These are phyloP conservation scores for Dendrocopos noguchii DNA, from an alignment of 2,113 vertebrate genomes.

Conservation along the genomic window DNA sequence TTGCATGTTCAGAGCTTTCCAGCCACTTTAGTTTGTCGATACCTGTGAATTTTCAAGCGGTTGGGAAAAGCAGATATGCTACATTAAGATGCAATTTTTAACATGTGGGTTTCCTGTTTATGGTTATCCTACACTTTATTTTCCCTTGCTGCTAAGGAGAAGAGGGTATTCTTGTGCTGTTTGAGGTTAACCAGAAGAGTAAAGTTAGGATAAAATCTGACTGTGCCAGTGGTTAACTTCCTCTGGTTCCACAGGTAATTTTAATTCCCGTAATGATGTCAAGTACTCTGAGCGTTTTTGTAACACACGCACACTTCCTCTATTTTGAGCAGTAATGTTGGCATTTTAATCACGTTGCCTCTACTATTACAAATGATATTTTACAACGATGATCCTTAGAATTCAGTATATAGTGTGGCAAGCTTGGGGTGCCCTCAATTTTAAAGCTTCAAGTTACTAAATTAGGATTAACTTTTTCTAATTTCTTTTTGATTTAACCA, in stretches of 20 bases:
- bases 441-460: background rate
- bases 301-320: background rate
- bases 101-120: background rate
- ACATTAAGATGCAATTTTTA: background rate
- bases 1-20: background rate
- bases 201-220: background rate
- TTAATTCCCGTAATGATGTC: background rate
- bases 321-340: background rate
- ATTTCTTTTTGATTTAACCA: background rate
- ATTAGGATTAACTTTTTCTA: background rate
- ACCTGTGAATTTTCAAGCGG: background rate
- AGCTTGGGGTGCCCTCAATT: background rate
- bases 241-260: background rate
- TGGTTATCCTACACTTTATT: background rate
- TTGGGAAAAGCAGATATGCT: background rate
- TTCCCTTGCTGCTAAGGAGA: background rate
- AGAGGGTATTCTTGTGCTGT: background rate
- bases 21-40: background rate
- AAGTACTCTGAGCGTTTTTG: background rate
- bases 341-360: background rate
- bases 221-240: background rate
- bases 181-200: background rate
- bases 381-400: background rate
- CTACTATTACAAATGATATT: background rate
- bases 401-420: background rate